Evolutionary conservation across 2,113 vertebrate genomes (phyloP).

Genomic region (Hippocampus zosterae): DNA sequence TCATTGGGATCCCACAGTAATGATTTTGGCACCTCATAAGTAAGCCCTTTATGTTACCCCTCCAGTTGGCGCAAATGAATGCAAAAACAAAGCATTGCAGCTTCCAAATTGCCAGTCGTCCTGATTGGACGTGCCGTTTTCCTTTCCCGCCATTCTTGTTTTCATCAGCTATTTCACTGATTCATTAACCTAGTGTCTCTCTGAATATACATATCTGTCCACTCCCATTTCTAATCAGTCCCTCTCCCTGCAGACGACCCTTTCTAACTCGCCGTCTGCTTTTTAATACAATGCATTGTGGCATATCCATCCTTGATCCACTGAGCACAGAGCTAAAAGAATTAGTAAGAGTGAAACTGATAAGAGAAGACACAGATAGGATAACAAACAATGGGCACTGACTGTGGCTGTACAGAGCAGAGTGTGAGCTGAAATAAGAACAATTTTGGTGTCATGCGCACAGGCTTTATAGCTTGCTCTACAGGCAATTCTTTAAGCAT

Average conservation of each 20-base stretch:
- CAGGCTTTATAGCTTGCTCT: constrained; percentile 34
- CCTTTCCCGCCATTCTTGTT: constrained; percentile 49
- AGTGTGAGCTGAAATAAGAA: constrained; percentile 43
- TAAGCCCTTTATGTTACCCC: constrained; percentile 30
- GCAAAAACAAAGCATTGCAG: constrained; percentile 53
- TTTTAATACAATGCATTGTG: constrained; percentile 38
- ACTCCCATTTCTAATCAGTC: constrained; percentile 44
- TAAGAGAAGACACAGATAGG: constrained; percentile 40
- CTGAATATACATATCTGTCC: constrained; percentile 42
- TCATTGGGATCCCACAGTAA: constrained; percentile 45
- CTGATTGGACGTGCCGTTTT: constrained; percentile 60
- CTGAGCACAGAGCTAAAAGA: constrained; percentile 31
- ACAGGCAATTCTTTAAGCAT: constrained; percentile 47
- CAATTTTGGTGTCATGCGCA: constrained; percentile 44
- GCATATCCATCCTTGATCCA: constrained; percentile 46
- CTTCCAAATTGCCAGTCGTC: constrained; percentile 62
- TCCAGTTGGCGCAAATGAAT: constrained; percentile 28
- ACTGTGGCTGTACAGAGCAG: constrained; percentile 39
- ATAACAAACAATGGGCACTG: constrained; percentile 40
- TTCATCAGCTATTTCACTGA: constrained; percentile 45
- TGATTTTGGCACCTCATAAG: constrained; percentile 31
- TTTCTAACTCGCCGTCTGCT: constrained; percentile 38
- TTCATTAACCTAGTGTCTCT: constrained; percentile 35
- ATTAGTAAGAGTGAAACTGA: constrained; percentile 45
- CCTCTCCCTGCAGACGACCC: constrained; percentile 19